Base-by-base conservation (phyloP, 2,797 vertebrate genomes). In the Cirrhinus molitorella region DNA sequence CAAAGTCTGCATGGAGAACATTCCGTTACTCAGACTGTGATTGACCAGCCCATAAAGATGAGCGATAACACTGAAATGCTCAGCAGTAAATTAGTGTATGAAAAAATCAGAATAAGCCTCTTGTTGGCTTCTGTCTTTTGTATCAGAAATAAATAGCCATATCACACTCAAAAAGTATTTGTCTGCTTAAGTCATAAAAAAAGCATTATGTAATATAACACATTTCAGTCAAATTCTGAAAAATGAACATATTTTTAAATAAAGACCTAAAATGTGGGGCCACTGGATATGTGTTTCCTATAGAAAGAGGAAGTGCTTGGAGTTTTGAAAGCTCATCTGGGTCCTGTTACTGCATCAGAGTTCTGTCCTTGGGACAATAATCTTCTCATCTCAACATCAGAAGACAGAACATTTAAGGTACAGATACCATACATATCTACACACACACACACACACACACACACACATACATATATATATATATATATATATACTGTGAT, bases 361-460 rank as follows among this genome's bases (percentile, higher is more conserved):
- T 98, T 99, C 88, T 97, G 95, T 84, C 90, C 94, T 0, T 96
- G 96, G 97, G 89, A 94, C 75, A 80, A 90, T 82, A 91, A 91
- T 47, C 66, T 93, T 71, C 85, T 98, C 16, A 63, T 97, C 89
- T 97, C 96, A 0, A 93, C 94, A 53, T 98, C 97, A 84, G 96
- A 98, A 89, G 97, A 98, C 89, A 94, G 96, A 81, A 96, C 96
- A 59, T 98, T 98, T 91, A 97, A 96, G 96, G 97, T 95, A 88
- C 3, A 79, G 28, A 63, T 43, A 34, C 31, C n/a, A n/a, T n/a
- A n/a, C n/a, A n/a, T n/a, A n/a, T n/a, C n/a, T n/a, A n/a, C n/a
- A n/a, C n/a, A n/a, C n/a, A n/a, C n/a, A n/a, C n/a, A n/a, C n/a
- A n/a, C n/a, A n/a, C n/a, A n/a, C n/a, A n/a, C n/a, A n/a, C n/a